Percentiles rank a stretch among this genome's conserved stretches.
phyloP scores from a whole-genome alignment of 1,140 invertebrate species.

The Drosophila repletoides region DNA sequence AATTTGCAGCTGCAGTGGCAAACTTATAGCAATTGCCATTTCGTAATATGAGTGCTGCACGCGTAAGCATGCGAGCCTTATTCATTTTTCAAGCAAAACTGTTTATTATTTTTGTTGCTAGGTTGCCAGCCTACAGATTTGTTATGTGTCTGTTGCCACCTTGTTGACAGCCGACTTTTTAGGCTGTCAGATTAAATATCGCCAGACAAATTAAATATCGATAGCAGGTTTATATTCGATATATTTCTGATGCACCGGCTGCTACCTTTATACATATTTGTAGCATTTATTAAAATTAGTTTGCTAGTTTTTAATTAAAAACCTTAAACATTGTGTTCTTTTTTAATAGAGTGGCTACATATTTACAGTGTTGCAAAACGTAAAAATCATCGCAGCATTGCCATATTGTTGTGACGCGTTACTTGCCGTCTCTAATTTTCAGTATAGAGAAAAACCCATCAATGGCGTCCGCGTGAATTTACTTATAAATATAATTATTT shows the following conservation, averaged over 20 bases:
- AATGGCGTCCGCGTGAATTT: slow-evolving; percentile 71
- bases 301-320: too few relatives aligned
- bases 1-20: neutral
- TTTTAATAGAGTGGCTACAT: neutral
- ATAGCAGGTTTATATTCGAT: too few relatives aligned
- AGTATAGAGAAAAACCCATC: slow-evolving; percentile 63
- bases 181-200: too few relatives aligned
- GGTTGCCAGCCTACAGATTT: neutral
- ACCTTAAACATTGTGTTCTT: too few relatives aligned
- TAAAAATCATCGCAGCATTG: neutral
- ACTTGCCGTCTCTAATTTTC: slow-evolving; percentile 38
- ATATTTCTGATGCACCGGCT: too few relatives aligned
- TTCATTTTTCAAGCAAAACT: slow-evolving; percentile 8
- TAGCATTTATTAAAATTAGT: too few relatives aligned
- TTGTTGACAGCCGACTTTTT: too few relatives aligned
- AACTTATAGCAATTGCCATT: neutral
- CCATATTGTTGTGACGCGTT: slow-evolving; percentile 44
- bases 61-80: neutral
- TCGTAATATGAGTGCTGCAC: neutral
- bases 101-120: neutral
- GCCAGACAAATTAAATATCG: too few relatives aligned
- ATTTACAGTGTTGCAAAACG: slow-evolving; percentile 10
- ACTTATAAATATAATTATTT: slow-evolving; percentile 25
- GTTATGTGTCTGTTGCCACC: slow-evolving; percentile 12
- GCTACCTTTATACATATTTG: too few relatives aligned